Base-by-base conservation (phyloP, 2,888 invertebrate genomes). In the Neoitamus cyanurus region DNA sequence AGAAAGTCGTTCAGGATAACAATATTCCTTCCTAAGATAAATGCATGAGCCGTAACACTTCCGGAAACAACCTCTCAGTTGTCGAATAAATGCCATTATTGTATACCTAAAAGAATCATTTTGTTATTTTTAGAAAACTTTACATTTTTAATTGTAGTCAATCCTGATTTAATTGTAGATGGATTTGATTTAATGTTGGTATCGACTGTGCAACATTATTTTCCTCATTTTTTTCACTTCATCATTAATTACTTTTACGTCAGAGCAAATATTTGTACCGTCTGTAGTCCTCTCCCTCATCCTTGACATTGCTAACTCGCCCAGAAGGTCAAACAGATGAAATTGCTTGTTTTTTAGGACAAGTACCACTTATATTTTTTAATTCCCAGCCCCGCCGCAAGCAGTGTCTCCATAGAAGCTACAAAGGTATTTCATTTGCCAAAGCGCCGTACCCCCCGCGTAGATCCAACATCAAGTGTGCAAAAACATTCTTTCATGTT, bases 401-500 rank as follows among this genome's bases (percentile, higher is more conserved):
- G 25, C 58, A 20, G 15, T 58, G 58, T 58, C 58, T 58, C 58
- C 58, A 58, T 58, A 25, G 25, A 58, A 58, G 58, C 25, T 58
- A 15, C 58, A 58, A 58, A 58, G 58, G 58, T 58, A 58, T 58
- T 58, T 58, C 58, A 58, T 58, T 58, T 58, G 25, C 7, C 58
- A 25, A 25, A 58, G 58, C 25, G 15, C 58, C 9, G 58, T 20
- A 20, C 20, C 20, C 42, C 31, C 3, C 31, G 31, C 31, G 31
- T 31, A 58, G 20, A 9, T 9, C 15, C 58, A 25, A 20, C 7
- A 20, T 58, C 58, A 58, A 58, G 58, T 58, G 58, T 58, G 58
- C 58, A 58, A 58, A 58, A 58, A 58, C 58, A 58, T 58, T 58
- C 58, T 58, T 58, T 58, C 58, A 58, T 58, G 58, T 58, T 25